Conservation (phyloP, 2,888 invertebrate species). For the Eulithis testata region DNA sequence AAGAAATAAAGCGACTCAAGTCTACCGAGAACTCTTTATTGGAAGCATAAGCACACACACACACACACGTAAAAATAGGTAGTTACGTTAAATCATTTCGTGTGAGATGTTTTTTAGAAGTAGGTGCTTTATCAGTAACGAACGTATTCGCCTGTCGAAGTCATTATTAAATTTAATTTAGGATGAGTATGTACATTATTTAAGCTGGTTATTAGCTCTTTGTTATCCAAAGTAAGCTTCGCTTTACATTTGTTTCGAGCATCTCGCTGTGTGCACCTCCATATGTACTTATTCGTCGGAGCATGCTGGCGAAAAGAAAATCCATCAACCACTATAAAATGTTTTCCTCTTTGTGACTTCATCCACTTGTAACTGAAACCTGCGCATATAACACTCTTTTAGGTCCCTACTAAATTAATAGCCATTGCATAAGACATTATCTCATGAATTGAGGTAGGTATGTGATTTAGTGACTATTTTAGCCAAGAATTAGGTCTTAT, state of each 20-base stretch:
- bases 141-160: background rate
- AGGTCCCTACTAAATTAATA: too few relatives aligned
- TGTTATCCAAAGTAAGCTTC: slow-evolving; percentile 41
- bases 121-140: background rate
- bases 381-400: background rate
- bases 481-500: too few relatives aligned
- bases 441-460: too few relatives aligned
- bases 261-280: slow-evolving; percentile 24
- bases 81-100: too few relatives aligned
- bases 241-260: slow-evolving; percentile 47
- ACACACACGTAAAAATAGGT: too few relatives aligned
- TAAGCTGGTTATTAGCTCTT: slow-evolving; percentile 33
- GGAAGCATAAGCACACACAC: too few relatives aligned
- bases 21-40: too few relatives aligned
- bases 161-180: slow-evolving; percentile 6
- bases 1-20: too few relatives aligned
- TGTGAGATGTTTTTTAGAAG: too few relatives aligned
- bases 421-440: too few relatives aligned
- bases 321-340: slow-evolving; percentile 28
- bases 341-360: slow-evolving; percentile 29
- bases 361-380: slow-evolving; percentile 18
- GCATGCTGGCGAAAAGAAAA: slow-evolving; percentile 9
- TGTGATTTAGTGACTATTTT: too few relatives aligned
- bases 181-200: slow-evolving; percentile 42
- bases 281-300: background rate